Percentiles rank a stretch among this genome's conserved stretches.
Conservation (phyloP, 2,797 vertebrate species). For the Brachyrhaphis roseni region DNA sequence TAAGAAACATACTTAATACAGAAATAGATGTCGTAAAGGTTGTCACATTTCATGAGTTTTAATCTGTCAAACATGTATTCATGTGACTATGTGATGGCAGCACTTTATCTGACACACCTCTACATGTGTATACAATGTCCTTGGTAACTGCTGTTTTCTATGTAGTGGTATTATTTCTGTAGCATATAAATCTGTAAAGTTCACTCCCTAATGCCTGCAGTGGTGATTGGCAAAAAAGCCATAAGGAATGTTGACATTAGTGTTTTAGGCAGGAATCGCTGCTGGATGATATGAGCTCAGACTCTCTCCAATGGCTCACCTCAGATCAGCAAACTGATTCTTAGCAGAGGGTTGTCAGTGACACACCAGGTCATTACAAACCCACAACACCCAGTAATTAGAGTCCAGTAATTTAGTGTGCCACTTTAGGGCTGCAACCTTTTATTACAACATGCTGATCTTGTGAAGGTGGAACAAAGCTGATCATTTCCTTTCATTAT, state of each 20-base stretch:
- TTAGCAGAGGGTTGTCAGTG: background rate
- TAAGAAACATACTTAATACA: no score
- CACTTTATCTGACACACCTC: background rate
- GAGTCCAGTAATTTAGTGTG: background rate
- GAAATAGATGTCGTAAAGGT: no score
- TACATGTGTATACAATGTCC: background rate
- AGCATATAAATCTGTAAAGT: background rate
- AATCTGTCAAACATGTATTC: no score
- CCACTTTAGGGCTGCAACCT: background rate
- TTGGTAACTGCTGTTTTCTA: background rate
- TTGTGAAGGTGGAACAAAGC: background rate
- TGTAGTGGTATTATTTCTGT: background rate
- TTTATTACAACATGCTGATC: background rate
- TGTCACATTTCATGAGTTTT: no score
- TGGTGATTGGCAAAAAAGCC: background rate
- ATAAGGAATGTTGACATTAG: background rate
- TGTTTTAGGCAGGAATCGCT: background rate
- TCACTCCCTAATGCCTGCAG: background rate
- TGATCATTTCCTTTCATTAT: background rate
- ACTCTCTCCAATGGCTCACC: background rate
- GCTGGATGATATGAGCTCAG: conserved; percentile 1
- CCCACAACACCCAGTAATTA: background rate
- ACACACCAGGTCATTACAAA: background rate
- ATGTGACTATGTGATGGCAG: background rate
- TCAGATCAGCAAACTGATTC: background rate